Evolutionary conservation across 2,797 vertebrate genomes (phyloP), one percentile per base, ranked within the genome.

Genomic region (Liparis tanakae): DNA sequence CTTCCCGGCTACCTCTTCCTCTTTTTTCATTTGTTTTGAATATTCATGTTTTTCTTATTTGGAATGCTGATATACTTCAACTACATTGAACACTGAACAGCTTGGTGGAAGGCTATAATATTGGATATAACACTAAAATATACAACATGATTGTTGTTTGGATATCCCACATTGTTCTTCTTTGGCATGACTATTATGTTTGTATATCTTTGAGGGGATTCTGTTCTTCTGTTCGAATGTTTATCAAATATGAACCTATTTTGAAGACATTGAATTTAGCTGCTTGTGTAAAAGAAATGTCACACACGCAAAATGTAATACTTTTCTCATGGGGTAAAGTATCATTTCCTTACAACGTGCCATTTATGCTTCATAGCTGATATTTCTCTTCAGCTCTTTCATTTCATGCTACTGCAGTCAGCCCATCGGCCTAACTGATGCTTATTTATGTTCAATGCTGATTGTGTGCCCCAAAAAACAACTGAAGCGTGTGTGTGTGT

Each of bases 151-250:
- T 57, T 63, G 36, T 46, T 63, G 46, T 70, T 80, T 83, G 70
- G 66, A 68, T 79, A 62, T 46, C 73, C 10, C 68, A 50, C 13
- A 39, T 63, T 76, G 20, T 82, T 77, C 60, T 58, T 53, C n/a
- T 65, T 69, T 81, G 64, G 74, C 74, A 79, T 74, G 76, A 68
- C 30, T 79, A 41, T 72, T 56, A 71, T 65, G n/a, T 76, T 80
- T 78, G 34, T 68, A 70, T 64, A 53, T 72, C 70, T 62, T 46
- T 58, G 12, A 67, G 53, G 48, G 37, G 30, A 76, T 66, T 66
- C 6, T 78, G 30, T 67, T 79, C 25, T 37, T 72, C 75, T 77
- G 53, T 36, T 39, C 59, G 7, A 74, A 33, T 61, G n/a, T 75
- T 79, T 44, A 58, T 63, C 7, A 62, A 51, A 70, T 30, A 51